phyloP scores from a whole-genome alignment of 2,888 invertebrate species.

The Eilema sororculum region DNA sequence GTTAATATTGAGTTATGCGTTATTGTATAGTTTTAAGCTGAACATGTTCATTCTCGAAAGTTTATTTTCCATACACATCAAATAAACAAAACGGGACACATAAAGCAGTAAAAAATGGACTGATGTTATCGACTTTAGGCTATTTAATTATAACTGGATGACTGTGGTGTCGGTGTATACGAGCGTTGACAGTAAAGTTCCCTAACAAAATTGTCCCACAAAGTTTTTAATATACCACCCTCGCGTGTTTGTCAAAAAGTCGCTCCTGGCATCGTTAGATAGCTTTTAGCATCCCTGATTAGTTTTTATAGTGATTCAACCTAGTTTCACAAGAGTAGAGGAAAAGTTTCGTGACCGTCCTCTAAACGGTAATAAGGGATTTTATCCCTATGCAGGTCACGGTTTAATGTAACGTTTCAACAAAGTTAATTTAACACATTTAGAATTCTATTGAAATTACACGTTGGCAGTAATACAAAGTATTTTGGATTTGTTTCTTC shows the following conservation, averaged over 20 bases:
- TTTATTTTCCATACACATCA: neutral
- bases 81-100: neutral
- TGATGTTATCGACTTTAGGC: constrained; percentile 49
- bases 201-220: constrained; percentile 66
- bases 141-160: constrained; percentile 63
- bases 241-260: constrained; percentile 74
- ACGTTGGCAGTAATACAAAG: constrained; percentile 23
- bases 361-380: constrained; percentile 48
- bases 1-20: too few species aligned
- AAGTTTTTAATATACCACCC: constrained; percentile 58
- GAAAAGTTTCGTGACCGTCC: constrained; percentile 47
- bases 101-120: constrained; percentile 40
- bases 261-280: constrained; percentile 66
- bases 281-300: constrained; percentile 72
- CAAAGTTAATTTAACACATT: constrained; percentile 41
- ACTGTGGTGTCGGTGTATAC: constrained; percentile 64
- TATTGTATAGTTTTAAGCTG: neutral
- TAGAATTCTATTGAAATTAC: constrained; percentile 44
- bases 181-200: constrained; percentile 65
- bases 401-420: constrained; percentile 40
- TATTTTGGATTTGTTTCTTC: constrained; percentile 13
- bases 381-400: constrained; percentile 33
- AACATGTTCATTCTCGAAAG: neutral
- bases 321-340: constrained; percentile 55
- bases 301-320: constrained; percentile 71